Evolutionary conservation across 2,113 vertebrate genomes (phyloP).

Genomic region (Micronycteris hirsuta): DNA sequence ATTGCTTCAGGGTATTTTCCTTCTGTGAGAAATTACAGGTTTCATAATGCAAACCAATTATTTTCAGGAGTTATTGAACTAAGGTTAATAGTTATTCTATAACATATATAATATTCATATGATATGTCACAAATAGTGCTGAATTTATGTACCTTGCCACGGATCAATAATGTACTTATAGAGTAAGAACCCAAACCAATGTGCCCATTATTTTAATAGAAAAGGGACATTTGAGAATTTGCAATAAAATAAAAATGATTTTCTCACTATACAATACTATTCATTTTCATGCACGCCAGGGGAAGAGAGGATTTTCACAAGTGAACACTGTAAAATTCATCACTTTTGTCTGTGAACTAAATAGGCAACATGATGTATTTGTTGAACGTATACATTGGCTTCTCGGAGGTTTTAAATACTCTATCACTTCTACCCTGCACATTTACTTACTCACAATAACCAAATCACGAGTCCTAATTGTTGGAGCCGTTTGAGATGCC

Average conservation of each 20-base stretch:
- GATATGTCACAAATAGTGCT: background rate
- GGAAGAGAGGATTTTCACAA: background rate
- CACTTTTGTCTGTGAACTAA: background rate
- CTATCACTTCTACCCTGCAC: background rate
- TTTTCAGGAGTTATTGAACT: slow-evolving; percentile 15
- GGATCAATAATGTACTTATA: background rate
- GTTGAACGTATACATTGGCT: background rate
- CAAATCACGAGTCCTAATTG: background rate
- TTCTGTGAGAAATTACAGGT: slow-evolving; percentile 50
- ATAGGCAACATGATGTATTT: background rate
- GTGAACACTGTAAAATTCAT: background rate
- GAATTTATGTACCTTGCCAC: slow-evolving; percentile 5
- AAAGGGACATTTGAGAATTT: background rate
- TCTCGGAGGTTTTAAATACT: background rate
- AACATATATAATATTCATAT: slow-evolving; percentile 16
- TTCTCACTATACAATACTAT: background rate
- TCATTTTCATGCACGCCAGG: background rate
- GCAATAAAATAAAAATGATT: background rate
- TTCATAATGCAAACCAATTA: slow-evolving; percentile 51
- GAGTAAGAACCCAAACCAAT: background rate
- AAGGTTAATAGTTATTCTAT: slow-evolving; percentile 6
- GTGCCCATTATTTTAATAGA: background rate
- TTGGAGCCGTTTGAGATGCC: background rate
- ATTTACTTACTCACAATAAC: background rate
- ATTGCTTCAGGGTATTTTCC: slow-evolving; percentile 42